Percentiles rank a stretch among this genome's conserved stretches.
phyloP scores from a whole-genome alignment of 2,888 invertebrate species.

The Synanthedon tipuliformis region DNA sequence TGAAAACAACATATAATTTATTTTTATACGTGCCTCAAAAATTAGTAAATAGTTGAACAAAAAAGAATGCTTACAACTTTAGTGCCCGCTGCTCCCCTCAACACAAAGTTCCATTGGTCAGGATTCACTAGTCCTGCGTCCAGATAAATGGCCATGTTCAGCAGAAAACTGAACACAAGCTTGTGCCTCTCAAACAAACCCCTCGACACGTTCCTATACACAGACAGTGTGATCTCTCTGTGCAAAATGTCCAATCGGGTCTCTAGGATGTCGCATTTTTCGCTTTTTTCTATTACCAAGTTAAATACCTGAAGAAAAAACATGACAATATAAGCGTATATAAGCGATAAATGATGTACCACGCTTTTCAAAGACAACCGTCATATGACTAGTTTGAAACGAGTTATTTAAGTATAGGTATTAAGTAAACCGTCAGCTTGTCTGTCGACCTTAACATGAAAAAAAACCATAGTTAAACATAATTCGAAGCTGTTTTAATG shows the following conservation, averaged over 20 bases:
- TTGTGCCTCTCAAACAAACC: conserved; percentile 93
- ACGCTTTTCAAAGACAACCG: too few relatives aligned
- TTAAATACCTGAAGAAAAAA: conserved; percentile 75
- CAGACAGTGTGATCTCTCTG: conserved; percentile 81
- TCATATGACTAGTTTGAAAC: too few relatives aligned
- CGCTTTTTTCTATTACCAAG: conserved; percentile 81
- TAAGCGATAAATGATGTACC: too few relatives aligned
- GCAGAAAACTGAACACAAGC: conserved; percentile 86
- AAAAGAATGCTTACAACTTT: conserved; percentile 37
- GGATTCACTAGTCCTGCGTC: conserved; percentile 71
- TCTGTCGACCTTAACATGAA: too few relatives aligned
- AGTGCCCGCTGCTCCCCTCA: conserved; percentile 78
- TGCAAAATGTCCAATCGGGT: conserved; percentile 77
- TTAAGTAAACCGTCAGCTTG: too few relatives aligned
- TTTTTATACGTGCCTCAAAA: too few relatives aligned
- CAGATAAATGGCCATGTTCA: conserved; percentile 80
- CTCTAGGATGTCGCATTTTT: conserved; percentile 74
- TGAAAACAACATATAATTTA: background rate
- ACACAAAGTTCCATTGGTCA: conserved; percentile 81
- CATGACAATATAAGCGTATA: too few relatives aligned
- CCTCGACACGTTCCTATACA: conserved; percentile 89
- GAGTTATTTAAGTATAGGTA: too few relatives aligned
- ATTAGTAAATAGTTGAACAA: too few relatives aligned
- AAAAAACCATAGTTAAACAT: too few relatives aligned
- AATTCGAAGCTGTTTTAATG: too few relatives aligned